These are phyloP conservation scores for Propithecus perrieri DNA, from an alignment of 2,797 vertebrate genomes.

Conservation along the genomic window DNA sequence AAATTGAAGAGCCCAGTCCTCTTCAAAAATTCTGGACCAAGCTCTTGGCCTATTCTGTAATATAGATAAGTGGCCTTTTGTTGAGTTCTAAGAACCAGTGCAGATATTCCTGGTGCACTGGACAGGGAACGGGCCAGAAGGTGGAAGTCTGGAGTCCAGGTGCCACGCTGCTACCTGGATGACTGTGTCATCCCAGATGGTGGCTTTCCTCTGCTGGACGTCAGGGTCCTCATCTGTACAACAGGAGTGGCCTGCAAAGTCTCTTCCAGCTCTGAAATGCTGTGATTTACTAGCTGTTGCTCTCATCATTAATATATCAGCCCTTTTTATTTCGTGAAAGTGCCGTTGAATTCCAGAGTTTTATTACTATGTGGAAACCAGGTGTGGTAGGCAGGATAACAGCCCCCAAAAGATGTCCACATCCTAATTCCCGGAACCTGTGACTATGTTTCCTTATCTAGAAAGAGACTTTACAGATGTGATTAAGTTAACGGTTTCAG, in stretches of 20 bases:
- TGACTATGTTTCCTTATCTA: neutral
- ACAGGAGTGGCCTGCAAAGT: neutral
- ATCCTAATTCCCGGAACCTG: neutral
- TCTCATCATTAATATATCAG: neutral
- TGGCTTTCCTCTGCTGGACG: neutral
- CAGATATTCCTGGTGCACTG: neutral
- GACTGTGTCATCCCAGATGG: neutral
- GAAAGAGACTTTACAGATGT: constrained; percentile 17
- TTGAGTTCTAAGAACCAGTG: neutral
- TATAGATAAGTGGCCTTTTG: neutral
- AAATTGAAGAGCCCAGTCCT: neutral
- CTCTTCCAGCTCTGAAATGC: neutral
- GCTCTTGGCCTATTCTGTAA: neutral
- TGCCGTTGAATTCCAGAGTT: neutral
- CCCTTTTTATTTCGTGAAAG: neutral
- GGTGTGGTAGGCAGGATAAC: neutral
- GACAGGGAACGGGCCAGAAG: neutral
- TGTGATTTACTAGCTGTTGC: neutral
- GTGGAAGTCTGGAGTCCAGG: neutral
- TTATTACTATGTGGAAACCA: neutral
- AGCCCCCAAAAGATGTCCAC: neutral
- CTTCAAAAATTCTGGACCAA: neutral
- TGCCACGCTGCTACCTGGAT: neutral
- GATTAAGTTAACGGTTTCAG: constrained; percentile 1
- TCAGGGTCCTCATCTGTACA: neutral